A percentile compares a stretch with the other conserved stretches of the same genome.
Conservation (phyloP, 2,113 vertebrate species). For the Potamarius usumacintae region DNA sequence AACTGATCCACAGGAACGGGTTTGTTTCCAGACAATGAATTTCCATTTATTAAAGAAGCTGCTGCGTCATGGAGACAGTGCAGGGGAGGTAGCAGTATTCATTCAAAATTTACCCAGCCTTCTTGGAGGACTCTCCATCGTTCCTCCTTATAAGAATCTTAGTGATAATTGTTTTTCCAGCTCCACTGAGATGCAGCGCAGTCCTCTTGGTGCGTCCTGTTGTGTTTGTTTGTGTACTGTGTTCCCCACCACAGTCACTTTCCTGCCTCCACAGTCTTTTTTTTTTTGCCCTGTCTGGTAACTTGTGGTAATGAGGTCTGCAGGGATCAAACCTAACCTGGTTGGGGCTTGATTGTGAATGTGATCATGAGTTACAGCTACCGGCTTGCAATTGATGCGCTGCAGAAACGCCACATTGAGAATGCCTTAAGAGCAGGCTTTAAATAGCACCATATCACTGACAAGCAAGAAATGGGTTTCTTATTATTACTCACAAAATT, state of each 20-base stretch:
- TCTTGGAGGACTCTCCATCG: constrained; percentile 22
- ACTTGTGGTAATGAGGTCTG: constrained; percentile 20
- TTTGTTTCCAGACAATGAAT: constrained; percentile 52
- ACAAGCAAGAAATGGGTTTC: not conserved
- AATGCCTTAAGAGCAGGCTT: not conserved
- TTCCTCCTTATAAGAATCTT: constrained; percentile 29
- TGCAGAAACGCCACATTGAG: not conserved
- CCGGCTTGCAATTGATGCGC: not conserved
- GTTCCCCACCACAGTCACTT: constrained; percentile 16
- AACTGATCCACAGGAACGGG: constrained; percentile 20
- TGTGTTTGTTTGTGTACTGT: constrained; percentile 36
- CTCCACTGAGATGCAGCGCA: constrained; percentile 26
- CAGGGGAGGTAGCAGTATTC: not conserved
- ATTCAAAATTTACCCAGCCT: constrained; percentile 11
- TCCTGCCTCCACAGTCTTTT: not conserved
- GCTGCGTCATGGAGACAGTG: constrained; percentile 29
- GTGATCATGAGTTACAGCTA: not conserved
- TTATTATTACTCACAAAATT: not conserved
- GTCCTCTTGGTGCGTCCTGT: constrained; percentile 33
- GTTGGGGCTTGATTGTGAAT: not conserved
- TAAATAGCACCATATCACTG: not conserved
- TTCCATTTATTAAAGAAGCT: constrained; percentile 49
- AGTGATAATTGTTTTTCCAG: constrained; percentile 52
- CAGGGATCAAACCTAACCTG: constrained; percentile 10
- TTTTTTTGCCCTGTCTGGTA: not conserved